Percentiles rank a stretch among this genome's conserved stretches.
Conservation (phyloP, 2,797 vertebrate species). For the Danio albolineatus region DNA sequence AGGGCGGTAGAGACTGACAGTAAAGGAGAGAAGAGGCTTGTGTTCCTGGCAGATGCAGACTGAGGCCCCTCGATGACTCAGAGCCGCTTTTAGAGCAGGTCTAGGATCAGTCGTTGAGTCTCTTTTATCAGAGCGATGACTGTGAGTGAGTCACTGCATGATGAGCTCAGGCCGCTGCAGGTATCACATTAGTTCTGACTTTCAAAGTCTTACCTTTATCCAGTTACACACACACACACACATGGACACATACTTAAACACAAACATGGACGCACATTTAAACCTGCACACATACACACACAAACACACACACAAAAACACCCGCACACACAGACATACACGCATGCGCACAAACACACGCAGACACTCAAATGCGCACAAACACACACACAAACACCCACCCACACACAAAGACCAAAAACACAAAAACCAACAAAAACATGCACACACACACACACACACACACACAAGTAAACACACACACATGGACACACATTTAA, state of each 20-base stretch:
- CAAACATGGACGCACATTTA: no score
- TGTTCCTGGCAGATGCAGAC: constrained; percentile 51
- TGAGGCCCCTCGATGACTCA: constrained; percentile 57
- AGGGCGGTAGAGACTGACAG: constrained; percentile 27
- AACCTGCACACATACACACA: no score
- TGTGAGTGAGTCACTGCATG: constrained; percentile 8
- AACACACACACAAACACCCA: no score
- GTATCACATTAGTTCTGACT: constrained; percentile 9
- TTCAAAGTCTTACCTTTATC: constrained; percentile 47
- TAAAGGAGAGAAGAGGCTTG: constrained; percentile 41
- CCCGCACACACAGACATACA: no score
- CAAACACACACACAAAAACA: no score
- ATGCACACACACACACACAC: no score
- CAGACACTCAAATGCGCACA: no score
- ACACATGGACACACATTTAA: no score
- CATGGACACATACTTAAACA: background rate
- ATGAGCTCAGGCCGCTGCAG: constrained; percentile 46
- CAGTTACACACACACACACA: constrained; percentile 32
- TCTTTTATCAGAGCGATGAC: constrained; percentile 1
- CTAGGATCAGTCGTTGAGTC: constrained; percentile 36
- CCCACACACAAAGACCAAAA: no score
- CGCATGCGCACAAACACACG: no score
- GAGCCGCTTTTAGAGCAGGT: constrained; percentile 35
- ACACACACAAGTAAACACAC: no score
- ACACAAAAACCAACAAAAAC: no score